Base-by-base conservation (phyloP, 2,113 vertebrate genomes). In the Heloderma charlesbogerti region DNA sequence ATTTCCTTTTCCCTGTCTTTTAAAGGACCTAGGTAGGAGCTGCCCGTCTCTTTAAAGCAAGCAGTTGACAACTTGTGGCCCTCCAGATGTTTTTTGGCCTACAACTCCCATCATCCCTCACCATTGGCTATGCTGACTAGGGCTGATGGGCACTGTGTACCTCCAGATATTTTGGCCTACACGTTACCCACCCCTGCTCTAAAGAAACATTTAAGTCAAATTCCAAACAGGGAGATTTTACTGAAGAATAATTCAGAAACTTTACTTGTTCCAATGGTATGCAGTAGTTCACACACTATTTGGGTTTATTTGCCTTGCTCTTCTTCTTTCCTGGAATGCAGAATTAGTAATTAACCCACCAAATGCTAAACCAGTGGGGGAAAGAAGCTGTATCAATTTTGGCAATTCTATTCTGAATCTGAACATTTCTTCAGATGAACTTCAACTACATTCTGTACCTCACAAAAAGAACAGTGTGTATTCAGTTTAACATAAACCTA, bases 351-450 rank as follows among this genome's bases (percentile, higher is more conserved):
- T 63, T 79, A 66, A 6, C 31, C 79, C 1, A 1, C 2, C 0
- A 69, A 75, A 88, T 0, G 78, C 87, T 90, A 78, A 74, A 91
- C 94, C 71, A 87, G n/a, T 72, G 8, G 27, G 6, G 37, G 25
- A 27, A 1, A 43, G 84, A 0, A 1, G 92, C 89, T 78, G 90
- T 81, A n/a, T 69, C 1, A 86, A 92, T 85, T 57, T 79, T 94
- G 66, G 80, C 0, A 4, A 69, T 72, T 80, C 60, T 91, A 82
- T 80, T 93, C 1, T 0, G 16, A 88, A 92, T 93, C 1, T 0
- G 20, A 88, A 92, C 84, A 79, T 96, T 88, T 88, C 92, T 86
- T 67, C 9, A 0, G 80, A 89, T 92, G 78, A 95, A 92, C 92
- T 86, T 93, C 34, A 0, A 34, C 89, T 89, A 90, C 85, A 86